Evolutionary conservation across 1,140 invertebrate species (phyloP), one percentile per base, ranked within the genome.

Genomic region (Cherax destructor): DNA sequence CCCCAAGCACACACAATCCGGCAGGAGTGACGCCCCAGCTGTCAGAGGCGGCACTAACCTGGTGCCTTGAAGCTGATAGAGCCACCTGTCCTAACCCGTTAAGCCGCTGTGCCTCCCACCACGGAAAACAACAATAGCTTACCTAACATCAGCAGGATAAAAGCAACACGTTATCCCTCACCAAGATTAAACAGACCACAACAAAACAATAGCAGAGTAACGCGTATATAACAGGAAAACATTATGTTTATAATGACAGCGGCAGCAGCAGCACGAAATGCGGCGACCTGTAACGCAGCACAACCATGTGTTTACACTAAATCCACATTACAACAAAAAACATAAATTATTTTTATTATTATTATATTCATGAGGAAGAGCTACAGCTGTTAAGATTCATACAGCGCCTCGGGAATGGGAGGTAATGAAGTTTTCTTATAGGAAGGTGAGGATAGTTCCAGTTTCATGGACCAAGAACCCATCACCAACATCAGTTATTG

Each of bases 11-110:
- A 69, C 24, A 69, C 59, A 83, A 30, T 74, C n/a, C 69, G 0
- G 24, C 11, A 74, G 6, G n/a, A 74, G 69, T 74, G n/a, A 74
- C 69, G 69, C 69, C 69, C 24, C 69, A 24, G 69, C 69, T 74
- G 69, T 30, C 69, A 74, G n/a, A 74, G 69, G 69, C 69, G n/a
- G 24, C 5, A n/a, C 24, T 9, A 74, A 74, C 69, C 69, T 74
- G 24, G n/a, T 21, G 9, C n/a, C 69, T 74, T 74, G 69, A 74
- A 74, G 69, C 69, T 30, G 69, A 74, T 74, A 74, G 69, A 74
- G n/a, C 11, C 69, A 30, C n/a, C 69, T 30, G 69, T n/a, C 69
- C 24, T 18, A 65, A 65, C 61, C n/a, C 69, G 6, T 74, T 74
- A 65, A 65, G 16, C 21, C n/a, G 7, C 69, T 30, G 6, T 30